phyloP scores from a whole-genome alignment of 2,888 invertebrate species.

The Anorthoa munda region DNA sequence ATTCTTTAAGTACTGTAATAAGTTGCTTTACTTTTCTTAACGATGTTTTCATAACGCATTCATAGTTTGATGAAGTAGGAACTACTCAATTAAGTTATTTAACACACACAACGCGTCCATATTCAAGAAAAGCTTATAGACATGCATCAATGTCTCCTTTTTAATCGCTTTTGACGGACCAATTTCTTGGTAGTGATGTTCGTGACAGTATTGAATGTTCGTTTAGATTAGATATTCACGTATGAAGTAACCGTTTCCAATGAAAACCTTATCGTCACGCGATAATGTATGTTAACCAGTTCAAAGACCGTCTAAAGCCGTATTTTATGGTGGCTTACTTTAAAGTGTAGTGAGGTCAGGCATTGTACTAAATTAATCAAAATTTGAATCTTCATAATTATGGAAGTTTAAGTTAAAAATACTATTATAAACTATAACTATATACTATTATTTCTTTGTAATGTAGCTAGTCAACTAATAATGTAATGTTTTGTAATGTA shows the following conservation, averaged over 20 bases:
- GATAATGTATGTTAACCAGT: constrained; percentile 4
- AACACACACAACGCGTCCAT: not conserved
- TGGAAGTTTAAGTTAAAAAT: not conserved
- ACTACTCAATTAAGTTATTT: not conserved
- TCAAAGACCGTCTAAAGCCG: not conserved
- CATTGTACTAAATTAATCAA: not conserved
- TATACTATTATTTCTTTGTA: too few species aligned
- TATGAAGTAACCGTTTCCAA: constrained; percentile 1
- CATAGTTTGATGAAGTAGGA: not conserved
- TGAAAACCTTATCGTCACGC: constrained; percentile 29
- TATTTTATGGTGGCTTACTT: not conserved
- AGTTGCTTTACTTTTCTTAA: not conserved
- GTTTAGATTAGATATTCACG: constrained; percentile 15
- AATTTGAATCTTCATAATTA: not conserved
- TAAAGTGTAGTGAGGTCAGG: not conserved
- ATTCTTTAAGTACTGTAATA: not conserved
- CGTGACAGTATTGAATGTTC: not conserved
- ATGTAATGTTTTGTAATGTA: too few species aligned
- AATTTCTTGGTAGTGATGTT: constrained; percentile 19
- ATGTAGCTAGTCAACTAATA: too few species aligned
- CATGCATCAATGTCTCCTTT: constrained; percentile 11
- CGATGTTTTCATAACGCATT: not conserved
- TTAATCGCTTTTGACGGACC: constrained; percentile 2
- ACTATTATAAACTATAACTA: too few species aligned
- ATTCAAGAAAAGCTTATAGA: not conserved